Conservation (phyloP, 2,113 vertebrate genomes). For the Eurypyga helias region DNA sequence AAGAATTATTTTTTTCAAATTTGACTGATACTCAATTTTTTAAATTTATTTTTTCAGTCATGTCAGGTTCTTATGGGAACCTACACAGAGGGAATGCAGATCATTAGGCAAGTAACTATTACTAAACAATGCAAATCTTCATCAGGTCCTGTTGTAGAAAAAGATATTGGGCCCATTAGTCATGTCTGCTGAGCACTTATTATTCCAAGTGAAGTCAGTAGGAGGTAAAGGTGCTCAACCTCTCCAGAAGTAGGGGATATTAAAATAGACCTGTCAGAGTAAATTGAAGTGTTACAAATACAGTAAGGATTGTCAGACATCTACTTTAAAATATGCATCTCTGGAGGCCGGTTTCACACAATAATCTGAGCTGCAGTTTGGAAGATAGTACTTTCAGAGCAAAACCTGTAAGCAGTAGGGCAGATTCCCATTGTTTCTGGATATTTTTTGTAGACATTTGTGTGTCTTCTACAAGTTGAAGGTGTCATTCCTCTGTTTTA, state of each 20-base stretch:
- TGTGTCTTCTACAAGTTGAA: background rate
- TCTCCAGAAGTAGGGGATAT: background rate
- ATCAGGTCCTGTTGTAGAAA: background rate
- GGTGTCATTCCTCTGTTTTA: background rate
- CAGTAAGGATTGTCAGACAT: background rate
- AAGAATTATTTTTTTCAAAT: background rate
- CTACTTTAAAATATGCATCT: background rate
- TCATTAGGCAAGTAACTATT: background rate
- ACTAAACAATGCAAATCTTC: background rate
- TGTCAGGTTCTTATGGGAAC: background rate
- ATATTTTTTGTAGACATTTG: background rate
- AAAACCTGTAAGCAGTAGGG: background rate
- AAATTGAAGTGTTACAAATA: background rate
- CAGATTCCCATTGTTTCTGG: background rate
- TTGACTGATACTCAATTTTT: background rate
- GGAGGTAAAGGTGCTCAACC: background rate
- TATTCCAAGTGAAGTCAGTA: background rate
- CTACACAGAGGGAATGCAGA: background rate
- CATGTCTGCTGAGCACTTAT: background rate
- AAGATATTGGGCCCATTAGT: background rate
- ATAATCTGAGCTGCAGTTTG: background rate
- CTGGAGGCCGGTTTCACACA: background rate
- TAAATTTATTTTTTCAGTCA: background rate
- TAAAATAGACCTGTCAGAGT: background rate
- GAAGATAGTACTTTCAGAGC: background rate